Evolutionary conservation across 2,888 invertebrate species (phyloP), one percentile per base, ranked within the genome.

Genomic region (Griposia aprilina): DNA sequence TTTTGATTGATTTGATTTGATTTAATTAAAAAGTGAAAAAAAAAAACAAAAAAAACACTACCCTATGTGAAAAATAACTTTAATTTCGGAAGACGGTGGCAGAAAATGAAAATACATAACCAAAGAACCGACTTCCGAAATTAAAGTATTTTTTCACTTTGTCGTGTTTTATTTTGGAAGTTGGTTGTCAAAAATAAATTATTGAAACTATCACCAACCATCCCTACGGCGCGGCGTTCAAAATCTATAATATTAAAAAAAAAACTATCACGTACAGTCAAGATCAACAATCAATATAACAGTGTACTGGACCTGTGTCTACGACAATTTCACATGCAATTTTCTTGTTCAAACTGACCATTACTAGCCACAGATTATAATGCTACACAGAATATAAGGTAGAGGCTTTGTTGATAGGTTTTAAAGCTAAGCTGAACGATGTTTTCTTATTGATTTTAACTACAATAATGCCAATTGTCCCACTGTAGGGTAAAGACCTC

Each of bases 331-430:
- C 88, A 89, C 88, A 87, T 88, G 91, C 90, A 92, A 94, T 94
- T 92, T 93, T 92, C 92, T 93, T 92, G 92, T 93, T 91, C 92
- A 92, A 93, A 93, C 93, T 92, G 85, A 88, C 90, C 91, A 93
- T 94, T 93, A 93, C 85, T 87, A 59, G 74, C 20, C 36, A 69
- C 67, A 65, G 72, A 80, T 83, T 85, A 86, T 86, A 73, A 76
- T 78, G 76, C 76, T 80, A 78, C 74, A 78, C 80, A 85, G 83
- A 87, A 81, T 78, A 77, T 86, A 85, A 87, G 78, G 78, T 66
- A 60, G 62, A 72, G 75, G 50, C 26, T 72, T 30, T 57, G 57
- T 36, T 77, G 82, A 2, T 1, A 30, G 3, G 17, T 66, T 65
- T 41, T 41, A n/a, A 5, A 78, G 78, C 62, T 74, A 20, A 70